Conservation (phyloP, 2,113 vertebrate genomes). For the crab-eating macaque (Macaca fascicularis) region T2T-MFA8v1.1 NC_088379.1:49647001-49647500, state of each 20-base stretch:
- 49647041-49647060: background rate
- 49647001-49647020: background rate
- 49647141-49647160: rapidly evolving
- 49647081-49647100: no score
- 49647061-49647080: background rate
- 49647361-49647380: background rate
- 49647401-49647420: background rate
- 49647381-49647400: background rate
- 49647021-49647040: background rate
- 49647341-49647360: background rate
- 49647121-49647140: background rate
- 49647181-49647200: background rate
- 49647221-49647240: background rate
- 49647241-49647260: background rate
- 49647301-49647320: background rate
- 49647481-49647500: background rate
- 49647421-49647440: background rate
- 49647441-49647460: background rate
- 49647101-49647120: background rate
- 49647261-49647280: background rate
- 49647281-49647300: background rate
- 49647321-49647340: background rate
- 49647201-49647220: background rate
- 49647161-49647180: background rate
- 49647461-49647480: background rate